Evolutionary conservation across 2,113 vertebrate genomes (phyloP).

Genomic region (Natator depressus): DNA sequence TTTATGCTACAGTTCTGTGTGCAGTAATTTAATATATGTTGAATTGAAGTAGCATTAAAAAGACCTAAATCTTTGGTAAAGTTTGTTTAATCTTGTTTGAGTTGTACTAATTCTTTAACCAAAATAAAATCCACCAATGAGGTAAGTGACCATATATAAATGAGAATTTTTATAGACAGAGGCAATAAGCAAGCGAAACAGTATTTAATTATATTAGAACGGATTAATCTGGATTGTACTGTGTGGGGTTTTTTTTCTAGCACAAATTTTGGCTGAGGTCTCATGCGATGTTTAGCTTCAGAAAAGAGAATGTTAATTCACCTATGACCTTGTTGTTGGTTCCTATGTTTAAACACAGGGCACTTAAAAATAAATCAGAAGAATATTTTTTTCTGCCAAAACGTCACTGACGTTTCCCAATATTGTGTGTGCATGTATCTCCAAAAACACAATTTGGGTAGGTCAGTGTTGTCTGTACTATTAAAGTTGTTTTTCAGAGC

Average conservation of each 20-base stretch:
- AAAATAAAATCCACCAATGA: background rate
- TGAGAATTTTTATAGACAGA: background rate
- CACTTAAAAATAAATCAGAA: background rate
- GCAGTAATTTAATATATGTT: conserved; percentile 35
- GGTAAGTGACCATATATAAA: fast-evolving
- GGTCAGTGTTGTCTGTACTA: background rate
- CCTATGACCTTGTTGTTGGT: background rate
- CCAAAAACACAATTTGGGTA: background rate
- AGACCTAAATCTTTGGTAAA: background rate
- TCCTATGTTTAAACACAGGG: background rate
- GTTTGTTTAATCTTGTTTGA: background rate
- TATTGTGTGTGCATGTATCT: background rate
- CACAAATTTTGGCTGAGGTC: background rate
- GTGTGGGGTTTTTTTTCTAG: background rate
- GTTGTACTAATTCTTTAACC: background rate
- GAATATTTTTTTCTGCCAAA: background rate
- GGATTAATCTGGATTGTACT: background rate
- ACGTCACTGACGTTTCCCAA: background rate
- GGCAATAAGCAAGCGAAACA: conserved; percentile 16
- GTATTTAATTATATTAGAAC: background rate
- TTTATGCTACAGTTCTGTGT: conserved; percentile 52
- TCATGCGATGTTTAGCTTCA: background rate
- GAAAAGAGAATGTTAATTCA: background rate
- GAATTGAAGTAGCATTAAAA: background rate
- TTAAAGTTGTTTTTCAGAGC: background rate